Conservation (phyloP, 2,797 vertebrate genomes). For the Micropoecilia bifurca region DNA sequence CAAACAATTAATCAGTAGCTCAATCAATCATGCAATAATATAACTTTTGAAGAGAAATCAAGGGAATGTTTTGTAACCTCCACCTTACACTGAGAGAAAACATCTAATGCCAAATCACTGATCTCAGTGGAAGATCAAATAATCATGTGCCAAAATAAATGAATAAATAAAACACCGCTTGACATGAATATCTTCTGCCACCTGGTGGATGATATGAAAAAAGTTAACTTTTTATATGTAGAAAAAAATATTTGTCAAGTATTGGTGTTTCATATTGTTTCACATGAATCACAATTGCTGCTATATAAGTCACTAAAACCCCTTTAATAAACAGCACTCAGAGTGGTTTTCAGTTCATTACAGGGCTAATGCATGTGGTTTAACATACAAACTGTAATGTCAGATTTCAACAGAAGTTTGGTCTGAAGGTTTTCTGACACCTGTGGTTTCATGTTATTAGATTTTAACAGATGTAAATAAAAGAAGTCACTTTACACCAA, state of each 20-base stretch:
- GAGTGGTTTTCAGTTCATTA: neutral
- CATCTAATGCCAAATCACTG: neutral
- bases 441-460: neutral
- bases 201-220: conserved; percentile 45
- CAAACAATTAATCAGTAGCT: neutral
- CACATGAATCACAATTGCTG: conserved; percentile 4
- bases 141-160: neutral
- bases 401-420: neutral
- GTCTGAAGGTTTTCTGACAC: neutral
- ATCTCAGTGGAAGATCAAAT: neutral
- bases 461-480: neutral
- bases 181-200: conserved; percentile 53
- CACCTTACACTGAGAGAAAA: neutral
- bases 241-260: neutral
- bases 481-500: neutral
- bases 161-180: neutral
- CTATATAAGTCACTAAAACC: neutral
- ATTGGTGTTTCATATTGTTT: neutral
- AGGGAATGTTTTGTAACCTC: neutral
- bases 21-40: neutral
- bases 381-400: neutral
- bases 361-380: neutral
- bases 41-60: neutral
- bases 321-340: neutral
- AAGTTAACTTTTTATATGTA: neutral